A percentile compares a stretch with the other conserved stretches of the same genome.
These are phyloP conservation scores for Parapristionchus giblindavisi DNA, from an alignment of 2,888 invertebrate species.

Conservation along the genomic window DNA sequence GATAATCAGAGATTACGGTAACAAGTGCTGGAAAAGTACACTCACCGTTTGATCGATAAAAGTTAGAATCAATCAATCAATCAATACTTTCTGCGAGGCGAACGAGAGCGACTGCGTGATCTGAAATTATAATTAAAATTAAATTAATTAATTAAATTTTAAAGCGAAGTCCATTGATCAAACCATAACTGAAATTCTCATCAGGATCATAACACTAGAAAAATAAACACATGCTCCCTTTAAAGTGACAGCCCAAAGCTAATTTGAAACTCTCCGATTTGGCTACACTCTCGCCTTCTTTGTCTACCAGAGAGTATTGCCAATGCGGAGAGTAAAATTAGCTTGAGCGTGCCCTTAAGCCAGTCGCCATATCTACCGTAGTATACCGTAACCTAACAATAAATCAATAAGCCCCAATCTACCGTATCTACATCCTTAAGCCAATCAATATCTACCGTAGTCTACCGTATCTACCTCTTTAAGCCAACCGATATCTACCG, in stretches of 20 bases:
- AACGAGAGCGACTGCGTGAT: conserved; percentile 30
- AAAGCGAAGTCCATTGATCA: background rate
- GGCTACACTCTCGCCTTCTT: no score
- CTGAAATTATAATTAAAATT: background rate
- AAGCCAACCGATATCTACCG: background rate
- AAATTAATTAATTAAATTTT: background rate
- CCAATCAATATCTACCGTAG: background rate
- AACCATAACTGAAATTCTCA: background rate
- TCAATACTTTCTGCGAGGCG: conserved; percentile 33
- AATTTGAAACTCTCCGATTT: no score
- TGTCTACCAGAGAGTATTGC: no score
- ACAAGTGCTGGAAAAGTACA: no score
- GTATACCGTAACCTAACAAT: no score
- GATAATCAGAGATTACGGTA: no score
- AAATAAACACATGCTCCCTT: background rate
- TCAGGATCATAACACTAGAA: background rate
- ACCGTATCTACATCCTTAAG: background rate
- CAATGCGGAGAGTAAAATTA: no score
- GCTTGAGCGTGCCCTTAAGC: no score
- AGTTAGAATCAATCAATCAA: background rate
- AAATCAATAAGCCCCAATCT: background rate
- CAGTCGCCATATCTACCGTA: no score
- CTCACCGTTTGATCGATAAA: no score
- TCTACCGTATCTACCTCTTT: background rate
- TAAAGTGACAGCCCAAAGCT: no score